Percentiles rank a stretch among this genome's conserved stretches.
phyloP scores from a whole-genome alignment of 2,797 vertebrate genomes.

The Xenentodon cancila region DNA sequence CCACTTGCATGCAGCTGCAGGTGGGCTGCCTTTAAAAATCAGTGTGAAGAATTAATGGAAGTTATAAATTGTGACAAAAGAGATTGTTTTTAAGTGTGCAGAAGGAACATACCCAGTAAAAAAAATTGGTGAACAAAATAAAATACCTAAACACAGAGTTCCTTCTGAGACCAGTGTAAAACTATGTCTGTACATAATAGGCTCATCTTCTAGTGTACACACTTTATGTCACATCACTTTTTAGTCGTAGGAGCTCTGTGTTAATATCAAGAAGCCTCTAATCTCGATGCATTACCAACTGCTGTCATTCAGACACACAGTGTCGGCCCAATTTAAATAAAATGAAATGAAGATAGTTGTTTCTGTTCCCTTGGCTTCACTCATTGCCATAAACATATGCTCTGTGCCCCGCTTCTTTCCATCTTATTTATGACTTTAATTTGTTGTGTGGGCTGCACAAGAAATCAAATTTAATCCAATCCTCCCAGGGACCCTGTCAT shows the following conservation, averaged over 20 bases:
- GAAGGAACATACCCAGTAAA: neutral
- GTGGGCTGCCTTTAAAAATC: too few relatives aligned
- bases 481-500: conserved; percentile 99
- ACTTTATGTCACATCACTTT: conserved; percentile 42
- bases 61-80: too few relatives aligned
- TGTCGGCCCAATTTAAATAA: conserved; percentile 99
- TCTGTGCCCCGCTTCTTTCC: conserved; percentile 98
- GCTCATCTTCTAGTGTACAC: conserved; percentile 21
- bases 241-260: conserved; percentile 87
- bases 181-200: conserved; percentile 17
- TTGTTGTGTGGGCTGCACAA: conserved; percentile 99
- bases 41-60: too few relatives aligned
- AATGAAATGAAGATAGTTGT: conserved; percentile 99
- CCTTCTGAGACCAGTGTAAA: conserved; percentile 34
- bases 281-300: conserved; percentile 95
- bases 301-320: conserved; percentile 99
- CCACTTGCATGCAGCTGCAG: too few relatives aligned
- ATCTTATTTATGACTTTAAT: conserved; percentile 99
- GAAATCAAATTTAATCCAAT: conserved; percentile 99
- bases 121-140: conserved; percentile 12
- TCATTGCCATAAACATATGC: conserved; percentile 99
- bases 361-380: conserved; percentile 99
- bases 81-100: too few relatives aligned
- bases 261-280: conserved; percentile 94
- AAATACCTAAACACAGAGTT: conserved; percentile 10